phyloP scores from a whole-genome alignment of 2,888 invertebrate species.

The Copidosoma aretas region DNA sequence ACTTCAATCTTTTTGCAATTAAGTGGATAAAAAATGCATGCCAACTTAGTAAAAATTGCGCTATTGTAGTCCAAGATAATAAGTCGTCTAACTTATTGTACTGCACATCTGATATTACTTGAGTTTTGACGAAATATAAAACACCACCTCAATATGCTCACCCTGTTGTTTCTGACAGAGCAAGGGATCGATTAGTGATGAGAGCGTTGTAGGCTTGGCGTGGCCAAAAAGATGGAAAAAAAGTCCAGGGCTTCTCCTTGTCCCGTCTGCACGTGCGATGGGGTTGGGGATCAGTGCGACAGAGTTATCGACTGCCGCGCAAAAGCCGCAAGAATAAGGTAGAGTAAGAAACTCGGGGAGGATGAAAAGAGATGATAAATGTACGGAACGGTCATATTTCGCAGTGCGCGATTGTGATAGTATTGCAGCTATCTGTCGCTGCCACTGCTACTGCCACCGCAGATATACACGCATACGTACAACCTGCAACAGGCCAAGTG shows the following conservation, averaged over 20 bases:
- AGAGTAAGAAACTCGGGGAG: constrained; percentile 1
- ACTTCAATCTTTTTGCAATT: too few relatives aligned
- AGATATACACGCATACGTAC: background rate
- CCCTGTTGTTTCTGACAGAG: too few relatives aligned
- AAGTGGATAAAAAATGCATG: too few relatives aligned
- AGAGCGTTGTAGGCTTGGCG: background rate
- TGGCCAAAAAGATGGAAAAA: background rate
- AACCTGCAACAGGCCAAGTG: background rate
- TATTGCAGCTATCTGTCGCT: constrained; percentile 18
- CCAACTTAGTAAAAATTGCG: too few relatives aligned
- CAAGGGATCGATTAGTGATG: too few relatives aligned
- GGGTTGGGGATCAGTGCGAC: background rate
- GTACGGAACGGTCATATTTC: constrained; percentile 26
- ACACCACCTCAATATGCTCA: too few relatives aligned
- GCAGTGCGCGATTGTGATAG: constrained; percentile 1
- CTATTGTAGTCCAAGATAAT: too few relatives aligned
- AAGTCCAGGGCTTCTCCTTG: background rate
- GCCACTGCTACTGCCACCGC: background rate
- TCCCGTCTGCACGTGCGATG: background rate
- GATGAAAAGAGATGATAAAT: constrained; percentile 31
- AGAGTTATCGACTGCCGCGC: constrained; percentile 20
- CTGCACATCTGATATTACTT: too few relatives aligned
- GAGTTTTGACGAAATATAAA: too few relatives aligned
- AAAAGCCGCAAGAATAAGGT: background rate
- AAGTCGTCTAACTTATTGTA: too few relatives aligned